A percentile compares a stretch with the other conserved stretches of the same genome.
Evolutionary conservation across 2,888 invertebrate genomes (phyloP).

Genomic region (Heliconius sara): DNA sequence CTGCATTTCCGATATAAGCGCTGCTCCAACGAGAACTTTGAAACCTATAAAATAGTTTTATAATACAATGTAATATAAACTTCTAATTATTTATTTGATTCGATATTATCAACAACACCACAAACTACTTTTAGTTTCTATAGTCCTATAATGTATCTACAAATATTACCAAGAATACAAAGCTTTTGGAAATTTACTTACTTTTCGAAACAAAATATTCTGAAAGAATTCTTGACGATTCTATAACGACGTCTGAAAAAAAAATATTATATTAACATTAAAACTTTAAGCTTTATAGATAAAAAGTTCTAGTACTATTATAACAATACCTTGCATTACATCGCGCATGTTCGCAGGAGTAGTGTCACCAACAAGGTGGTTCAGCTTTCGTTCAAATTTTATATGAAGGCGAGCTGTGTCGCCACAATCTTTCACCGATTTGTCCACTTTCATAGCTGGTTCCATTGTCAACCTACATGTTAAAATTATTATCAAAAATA

Average conservation of each 20-base stretch:
- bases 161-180: not conserved
- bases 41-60: conserved; percentile 59
- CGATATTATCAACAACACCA: too few relatives aligned
- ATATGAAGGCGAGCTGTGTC: conserved; percentile 71
- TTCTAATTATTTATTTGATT: not conserved
- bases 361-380: conserved; percentile 56
- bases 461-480: conserved; percentile 52
- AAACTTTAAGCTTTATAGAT: not conserved
- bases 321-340: conserved; percentile 67
- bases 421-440: conserved; percentile 64
- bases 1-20: conserved; percentile 74
- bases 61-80: not conserved
- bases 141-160: not conserved
- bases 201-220: conserved; percentile 69
- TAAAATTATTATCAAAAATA: not conserved
- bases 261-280: not conserved
- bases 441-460: conserved; percentile 62
- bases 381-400: conserved; percentile 71
- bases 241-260: conserved; percentile 71
- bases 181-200: conserved; percentile 53
- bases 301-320: not conserved
- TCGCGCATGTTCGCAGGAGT: conserved; percentile 62
- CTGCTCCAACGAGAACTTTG: conserved; percentile 62
- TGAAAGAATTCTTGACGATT: conserved; percentile 65
- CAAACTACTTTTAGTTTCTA: too few relatives aligned